Conservation (phyloP, 2,797 vertebrate species). For the Onychomys torridus region DNA sequence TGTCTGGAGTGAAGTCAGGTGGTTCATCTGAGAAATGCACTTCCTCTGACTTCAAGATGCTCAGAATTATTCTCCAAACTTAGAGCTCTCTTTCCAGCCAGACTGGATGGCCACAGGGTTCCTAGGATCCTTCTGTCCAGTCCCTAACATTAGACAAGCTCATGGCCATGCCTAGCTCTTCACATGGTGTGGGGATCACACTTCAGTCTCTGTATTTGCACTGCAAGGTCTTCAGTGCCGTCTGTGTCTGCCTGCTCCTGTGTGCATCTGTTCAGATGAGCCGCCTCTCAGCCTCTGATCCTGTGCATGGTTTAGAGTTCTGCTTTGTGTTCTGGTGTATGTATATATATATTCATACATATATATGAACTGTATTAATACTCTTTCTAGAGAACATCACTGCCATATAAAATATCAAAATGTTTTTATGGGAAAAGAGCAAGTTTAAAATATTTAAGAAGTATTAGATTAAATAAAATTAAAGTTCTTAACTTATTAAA, state of each 20-base stretch:
- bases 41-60: not conserved
- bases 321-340: not conserved
- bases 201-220: not conserved
- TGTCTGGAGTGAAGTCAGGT: not conserved
- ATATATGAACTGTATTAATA: not conserved
- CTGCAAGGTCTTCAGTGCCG: not conserved
- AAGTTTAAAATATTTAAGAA: not conserved
- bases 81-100: not conserved
- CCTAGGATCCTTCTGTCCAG: not conserved
- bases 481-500: not conserved
- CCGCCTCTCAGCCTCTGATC: not conserved
- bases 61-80: not conserved
- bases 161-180: not conserved
- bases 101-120: not conserved
- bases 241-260: not conserved
- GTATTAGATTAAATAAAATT: constrained; percentile 1
- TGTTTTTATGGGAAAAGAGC: not conserved
- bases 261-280: not conserved
- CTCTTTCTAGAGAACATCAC: not conserved
- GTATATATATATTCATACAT: no score
- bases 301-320: not conserved
- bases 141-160: not conserved
- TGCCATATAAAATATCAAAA: not conserved
- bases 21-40: not conserved
- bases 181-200: not conserved